Evolutionary conservation across 2,888 invertebrate genomes (phyloP).

Genomic region (Augochlorella aurata): DNA sequence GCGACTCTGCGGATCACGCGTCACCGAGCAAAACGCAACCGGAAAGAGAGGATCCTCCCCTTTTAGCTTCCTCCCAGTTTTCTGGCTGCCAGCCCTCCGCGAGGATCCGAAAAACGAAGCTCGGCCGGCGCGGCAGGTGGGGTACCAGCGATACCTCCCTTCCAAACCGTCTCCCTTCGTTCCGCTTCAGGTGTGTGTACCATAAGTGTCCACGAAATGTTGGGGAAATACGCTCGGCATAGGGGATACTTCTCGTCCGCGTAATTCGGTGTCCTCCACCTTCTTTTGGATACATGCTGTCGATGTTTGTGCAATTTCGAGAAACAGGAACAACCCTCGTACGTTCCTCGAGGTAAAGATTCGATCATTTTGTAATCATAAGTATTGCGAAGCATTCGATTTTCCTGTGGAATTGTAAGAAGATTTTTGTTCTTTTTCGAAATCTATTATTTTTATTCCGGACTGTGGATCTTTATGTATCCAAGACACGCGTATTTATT

Average conservation of each 20-base stretch:
- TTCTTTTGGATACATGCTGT: not conserved
- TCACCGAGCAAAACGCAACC: slow-evolving; percentile 77
- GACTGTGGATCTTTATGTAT: too few relatives aligned
- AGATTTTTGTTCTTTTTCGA: too few relatives aligned
- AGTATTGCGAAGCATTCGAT: too few relatives aligned
- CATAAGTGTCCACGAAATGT: slow-evolving; percentile 62
- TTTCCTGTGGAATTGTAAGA: too few relatives aligned
- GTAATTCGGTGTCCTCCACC: not conserved
- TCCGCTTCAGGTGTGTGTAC: slow-evolving; percentile 46
- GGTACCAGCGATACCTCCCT: slow-evolving; percentile 74
- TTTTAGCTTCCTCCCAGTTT: slow-evolving; percentile 53
- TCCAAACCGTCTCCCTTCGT: slow-evolving; percentile 41
- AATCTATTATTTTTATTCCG: too few relatives aligned
- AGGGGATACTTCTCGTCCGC: slow-evolving; percentile 29
- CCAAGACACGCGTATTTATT: too few relatives aligned
- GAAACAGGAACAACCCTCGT: too few relatives aligned
- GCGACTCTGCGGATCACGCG: slow-evolving; percentile 78
- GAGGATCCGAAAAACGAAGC: slow-evolving; percentile 68
- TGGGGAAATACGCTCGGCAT: slow-evolving; percentile 60
- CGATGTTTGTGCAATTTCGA: not conserved
- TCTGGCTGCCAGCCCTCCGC: slow-evolving; percentile 49
- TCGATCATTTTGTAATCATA: too few relatives aligned
- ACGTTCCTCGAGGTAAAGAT: too few relatives aligned
- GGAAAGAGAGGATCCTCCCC: slow-evolving; percentile 58
- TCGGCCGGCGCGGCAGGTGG: slow-evolving; percentile 74